These are phyloP conservation scores for Drosophila paramelanica DNA, from an alignment of 2,888 invertebrate species.

Conservation along the genomic window DNA sequence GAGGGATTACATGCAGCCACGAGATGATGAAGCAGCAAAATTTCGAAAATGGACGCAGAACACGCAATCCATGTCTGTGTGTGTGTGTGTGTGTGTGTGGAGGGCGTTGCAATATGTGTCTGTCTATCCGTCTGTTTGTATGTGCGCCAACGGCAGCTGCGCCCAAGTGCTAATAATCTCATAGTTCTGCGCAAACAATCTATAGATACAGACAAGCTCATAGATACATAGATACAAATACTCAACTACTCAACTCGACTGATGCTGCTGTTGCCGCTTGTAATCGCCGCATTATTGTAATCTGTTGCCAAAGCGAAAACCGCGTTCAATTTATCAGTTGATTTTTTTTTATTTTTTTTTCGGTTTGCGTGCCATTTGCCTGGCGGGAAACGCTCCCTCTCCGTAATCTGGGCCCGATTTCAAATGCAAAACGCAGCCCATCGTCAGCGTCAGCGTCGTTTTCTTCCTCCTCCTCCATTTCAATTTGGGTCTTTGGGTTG, in stretches of 20 bases:
- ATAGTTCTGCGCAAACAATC: slow-evolving; percentile 74
- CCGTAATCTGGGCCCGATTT: slow-evolving; percentile 18
- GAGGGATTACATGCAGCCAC: slow-evolving; percentile 63
- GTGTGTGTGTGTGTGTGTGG: slow-evolving; percentile 19
- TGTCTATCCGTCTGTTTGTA: slow-evolving; percentile 23
- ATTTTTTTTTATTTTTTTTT: not conserved
- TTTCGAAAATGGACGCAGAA: slow-evolving; percentile 73
- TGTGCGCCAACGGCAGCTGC: slow-evolving; percentile 71
- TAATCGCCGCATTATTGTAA: slow-evolving; percentile 73
- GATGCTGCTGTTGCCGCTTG: slow-evolving; percentile 35
- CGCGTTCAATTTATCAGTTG: slow-evolving; percentile 23
- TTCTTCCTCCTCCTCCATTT: slow-evolving; percentile 1
- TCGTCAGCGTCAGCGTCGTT: slow-evolving; percentile 2
- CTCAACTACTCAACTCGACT: not conserved
- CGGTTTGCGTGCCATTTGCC: slow-evolving; percentile 50
- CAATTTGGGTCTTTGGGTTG: slow-evolving; percentile 8
- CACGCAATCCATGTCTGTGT: slow-evolving; percentile 64
- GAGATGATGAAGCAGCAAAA: slow-evolving; percentile 81
- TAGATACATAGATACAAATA: slow-evolving; percentile 10
- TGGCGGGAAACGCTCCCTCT: slow-evolving; percentile 18
- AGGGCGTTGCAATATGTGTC: slow-evolving; percentile 58
- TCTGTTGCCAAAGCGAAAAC: slow-evolving; percentile 61
- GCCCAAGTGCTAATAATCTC: slow-evolving; percentile 83
- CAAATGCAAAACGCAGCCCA: slow-evolving; percentile 46
- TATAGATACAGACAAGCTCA: slow-evolving; percentile 51